A percentile compares a stretch with the other conserved stretches of the same genome.
Conservation (phyloP, 2,113 vertebrate species). For the Elgaria multicarinata region DNA sequence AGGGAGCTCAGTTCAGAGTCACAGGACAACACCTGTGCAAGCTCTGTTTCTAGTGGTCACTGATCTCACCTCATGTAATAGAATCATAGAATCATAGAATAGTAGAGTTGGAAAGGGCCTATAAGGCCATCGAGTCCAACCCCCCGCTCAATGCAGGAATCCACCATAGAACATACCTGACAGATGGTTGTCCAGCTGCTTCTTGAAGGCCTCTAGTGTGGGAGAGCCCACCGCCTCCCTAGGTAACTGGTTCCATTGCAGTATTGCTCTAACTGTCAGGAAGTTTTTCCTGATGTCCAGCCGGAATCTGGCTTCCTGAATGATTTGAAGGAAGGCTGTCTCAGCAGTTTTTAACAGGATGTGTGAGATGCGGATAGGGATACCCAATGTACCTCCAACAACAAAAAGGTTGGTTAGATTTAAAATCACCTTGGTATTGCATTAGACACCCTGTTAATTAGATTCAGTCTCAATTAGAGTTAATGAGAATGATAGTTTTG, state of each 20-base stretch:
- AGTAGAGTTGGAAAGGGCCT: too few species aligned
- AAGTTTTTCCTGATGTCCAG: too few species aligned
- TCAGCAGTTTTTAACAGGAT: background rate
- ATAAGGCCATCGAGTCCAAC: too few species aligned
- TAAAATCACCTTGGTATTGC: background rate
- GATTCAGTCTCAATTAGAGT: slow-evolving; percentile 8
- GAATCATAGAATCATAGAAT: too few species aligned
- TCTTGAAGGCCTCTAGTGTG: too few species aligned
- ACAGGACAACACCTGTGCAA: background rate
- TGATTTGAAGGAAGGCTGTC: background rate
- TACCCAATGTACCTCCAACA: background rate
- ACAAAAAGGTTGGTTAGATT: background rate
- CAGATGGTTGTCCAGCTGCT: too few species aligned
- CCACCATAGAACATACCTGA: too few species aligned
- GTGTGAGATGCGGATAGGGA: background rate
- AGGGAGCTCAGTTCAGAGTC: background rate
- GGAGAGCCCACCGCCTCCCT: too few species aligned
- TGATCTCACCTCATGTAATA: background rate
- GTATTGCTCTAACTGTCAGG: too few species aligned
- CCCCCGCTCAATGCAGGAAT: too few species aligned
- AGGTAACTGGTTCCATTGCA: too few species aligned
- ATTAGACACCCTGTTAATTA: background rate
- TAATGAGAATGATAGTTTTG: slow-evolving; percentile 9
- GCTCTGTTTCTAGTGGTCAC: background rate
- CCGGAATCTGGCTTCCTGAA: too few species aligned